Evolutionary conservation across 2,797 vertebrate genomes (phyloP).

Genomic region (Gouania willdenowi): DNA sequence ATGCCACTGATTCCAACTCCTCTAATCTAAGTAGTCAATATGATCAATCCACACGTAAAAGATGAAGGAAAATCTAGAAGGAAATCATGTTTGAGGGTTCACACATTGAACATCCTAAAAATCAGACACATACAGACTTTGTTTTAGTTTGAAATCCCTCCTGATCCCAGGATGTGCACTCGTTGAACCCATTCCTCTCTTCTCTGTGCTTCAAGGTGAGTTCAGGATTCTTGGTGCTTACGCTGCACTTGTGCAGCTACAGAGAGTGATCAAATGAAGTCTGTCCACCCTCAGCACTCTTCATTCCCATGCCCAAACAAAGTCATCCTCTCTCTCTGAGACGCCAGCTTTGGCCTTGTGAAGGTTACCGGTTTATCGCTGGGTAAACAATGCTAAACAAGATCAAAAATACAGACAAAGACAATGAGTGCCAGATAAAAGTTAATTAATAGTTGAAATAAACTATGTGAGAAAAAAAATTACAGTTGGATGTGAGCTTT

Average conservation of each 20-base stretch:
- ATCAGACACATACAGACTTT: too few relatives aligned
- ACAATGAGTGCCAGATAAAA: too few relatives aligned
- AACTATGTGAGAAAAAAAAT: too few relatives aligned
- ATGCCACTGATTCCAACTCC: slow-evolving; percentile 20
- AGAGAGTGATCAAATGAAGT: slow-evolving; percentile 32
- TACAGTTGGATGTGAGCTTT: too few relatives aligned
- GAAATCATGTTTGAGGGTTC: too few relatives aligned
- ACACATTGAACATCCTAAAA: too few relatives aligned
- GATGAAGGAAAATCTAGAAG: too few relatives aligned
- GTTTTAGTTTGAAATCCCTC: slow-evolving; percentile 29
- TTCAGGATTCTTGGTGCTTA: slow-evolving; percentile 27
- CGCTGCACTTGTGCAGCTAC: slow-evolving; percentile 27
- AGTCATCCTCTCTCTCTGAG: slow-evolving; percentile 1
- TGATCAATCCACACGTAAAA: slow-evolving; percentile 10
- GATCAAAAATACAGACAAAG: too few relatives aligned
- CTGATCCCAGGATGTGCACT: slow-evolving; percentile 17
- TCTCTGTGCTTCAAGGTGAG: slow-evolving; percentile 16
- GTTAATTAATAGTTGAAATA: too few relatives aligned
- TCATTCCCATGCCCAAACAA: slow-evolving; percentile 2
- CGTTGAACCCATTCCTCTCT: slow-evolving; percentile 19
- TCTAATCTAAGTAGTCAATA: slow-evolving; percentile 20
- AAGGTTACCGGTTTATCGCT: too few relatives aligned
- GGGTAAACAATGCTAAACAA: too few relatives aligned
- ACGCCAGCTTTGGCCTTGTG: not conserved
- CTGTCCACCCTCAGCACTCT: not conserved